These are phyloP conservation scores for Neodiprion virginianus DNA, from an alignment of 1,140 invertebrate genomes.

Conservation along the genomic window DNA sequence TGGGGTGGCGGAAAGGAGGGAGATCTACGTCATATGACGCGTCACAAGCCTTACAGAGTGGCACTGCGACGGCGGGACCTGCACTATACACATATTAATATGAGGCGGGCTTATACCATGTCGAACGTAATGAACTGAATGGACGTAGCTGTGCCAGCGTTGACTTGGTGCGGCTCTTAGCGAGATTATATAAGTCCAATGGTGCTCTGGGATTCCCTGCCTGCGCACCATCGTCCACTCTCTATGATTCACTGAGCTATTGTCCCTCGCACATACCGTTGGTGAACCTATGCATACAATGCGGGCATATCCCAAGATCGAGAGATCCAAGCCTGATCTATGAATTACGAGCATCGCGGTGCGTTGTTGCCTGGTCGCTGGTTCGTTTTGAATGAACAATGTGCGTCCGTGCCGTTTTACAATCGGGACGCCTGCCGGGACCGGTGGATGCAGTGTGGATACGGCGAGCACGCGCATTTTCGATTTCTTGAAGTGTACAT, in stretches of 20 bases:
- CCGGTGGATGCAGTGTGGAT: background rate
- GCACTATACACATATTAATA: no score
- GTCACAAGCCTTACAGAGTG: no score
- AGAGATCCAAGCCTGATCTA: slow-evolving; percentile 48
- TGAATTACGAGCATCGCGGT: slow-evolving; percentile 41
- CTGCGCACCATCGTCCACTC: slow-evolving; percentile 11
- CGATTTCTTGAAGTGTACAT: slow-evolving; percentile 16
- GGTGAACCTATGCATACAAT: slow-evolving; percentile 47
- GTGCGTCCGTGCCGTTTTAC: slow-evolving; percentile 9
- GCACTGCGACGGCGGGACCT: no score
- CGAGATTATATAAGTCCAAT: background rate
- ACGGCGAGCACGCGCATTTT: slow-evolving; percentile 23
- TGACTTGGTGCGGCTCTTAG: background rate
- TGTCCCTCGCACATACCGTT: slow-evolving; percentile 31
- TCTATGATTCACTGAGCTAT: slow-evolving; percentile 47
- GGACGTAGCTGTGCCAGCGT: no score
- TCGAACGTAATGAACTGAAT: no score
- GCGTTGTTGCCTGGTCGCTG: slow-evolving; percentile 20
- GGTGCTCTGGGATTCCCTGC: slow-evolving; percentile 33
- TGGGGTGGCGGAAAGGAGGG: no score
- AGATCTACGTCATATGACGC: no score
- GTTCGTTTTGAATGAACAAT: slow-evolving; percentile 40
- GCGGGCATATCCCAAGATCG: slow-evolving; percentile 21
- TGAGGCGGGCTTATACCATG: no score
- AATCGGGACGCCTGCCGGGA: background rate